Evolutionary conservation across 1,140 invertebrate genomes (phyloP).

Genomic region (Drosophila funebris): DNA sequence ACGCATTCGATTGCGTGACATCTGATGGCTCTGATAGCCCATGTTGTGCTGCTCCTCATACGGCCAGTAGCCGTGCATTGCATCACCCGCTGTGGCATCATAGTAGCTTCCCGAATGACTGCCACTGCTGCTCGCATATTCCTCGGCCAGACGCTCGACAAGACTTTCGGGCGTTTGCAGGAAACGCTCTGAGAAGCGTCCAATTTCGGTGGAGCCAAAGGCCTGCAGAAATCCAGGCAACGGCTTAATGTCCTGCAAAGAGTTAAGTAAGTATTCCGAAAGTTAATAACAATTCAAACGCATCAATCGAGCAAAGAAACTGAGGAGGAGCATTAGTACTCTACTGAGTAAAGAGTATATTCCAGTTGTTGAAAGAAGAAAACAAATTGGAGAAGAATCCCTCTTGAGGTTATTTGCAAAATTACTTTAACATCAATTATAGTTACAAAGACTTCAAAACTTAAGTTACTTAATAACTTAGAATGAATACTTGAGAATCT

Average conservation of each 20-base stretch:
- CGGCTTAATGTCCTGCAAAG: constrained; percentile 83
- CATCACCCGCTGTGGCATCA: constrained; percentile 17
- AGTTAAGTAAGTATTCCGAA: neutral
- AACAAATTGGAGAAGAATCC: no score
- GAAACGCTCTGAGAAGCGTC: constrained; percentile 87
- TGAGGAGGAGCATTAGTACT: no score
- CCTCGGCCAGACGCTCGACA: constrained; percentile 63
- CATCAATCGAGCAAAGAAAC: no score
- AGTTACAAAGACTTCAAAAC: no score
- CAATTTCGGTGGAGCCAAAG: constrained; percentile 91
- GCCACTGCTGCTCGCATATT: constrained; percentile 41
- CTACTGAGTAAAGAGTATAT: no score
- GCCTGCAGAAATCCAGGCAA: constrained; percentile 91
- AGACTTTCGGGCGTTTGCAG: constrained; percentile 66
- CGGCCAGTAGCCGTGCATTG: constrained; percentile 50
- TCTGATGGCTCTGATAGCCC: constrained; percentile 26
- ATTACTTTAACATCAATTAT: no score
- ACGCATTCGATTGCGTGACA: constrained; percentile 53
- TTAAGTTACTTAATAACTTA: no score
- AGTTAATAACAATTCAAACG: no score
- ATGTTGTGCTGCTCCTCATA: constrained; percentile 48
- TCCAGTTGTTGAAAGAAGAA: no score
- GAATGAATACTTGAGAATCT: no score
- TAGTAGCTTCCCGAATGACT: constrained; percentile 31
- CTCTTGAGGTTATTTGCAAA: no score